A percentile compares a stretch with the other conserved stretches of the same genome.
Evolutionary conservation across 1,140 invertebrate species (phyloP).

Genomic region (Argopecten irradians): DNA sequence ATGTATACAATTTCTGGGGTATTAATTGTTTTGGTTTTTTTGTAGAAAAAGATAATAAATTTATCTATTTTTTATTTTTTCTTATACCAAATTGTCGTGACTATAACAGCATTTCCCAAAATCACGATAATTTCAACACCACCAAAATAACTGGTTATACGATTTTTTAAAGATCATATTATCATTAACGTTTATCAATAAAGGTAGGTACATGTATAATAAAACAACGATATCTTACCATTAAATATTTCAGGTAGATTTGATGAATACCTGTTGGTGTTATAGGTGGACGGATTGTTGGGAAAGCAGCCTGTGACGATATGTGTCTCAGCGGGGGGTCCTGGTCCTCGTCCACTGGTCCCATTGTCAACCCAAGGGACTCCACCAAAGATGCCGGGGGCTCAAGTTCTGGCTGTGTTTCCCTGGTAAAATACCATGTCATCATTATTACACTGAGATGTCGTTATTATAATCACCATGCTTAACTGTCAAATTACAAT

Average conservation of each 20-base stretch:
- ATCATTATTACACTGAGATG: background rate
- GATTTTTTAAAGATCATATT: background rate
- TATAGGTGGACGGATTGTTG: conserved; percentile 64
- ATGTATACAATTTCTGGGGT: too few relatives aligned
- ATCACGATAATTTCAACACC: too few relatives aligned
- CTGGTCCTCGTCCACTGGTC: conserved; percentile 61
- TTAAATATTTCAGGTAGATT: too few relatives aligned
- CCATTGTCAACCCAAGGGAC: conserved; percentile 60
- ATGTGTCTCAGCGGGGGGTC: conserved; percentile 64
- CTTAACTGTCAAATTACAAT: too few relatives aligned
- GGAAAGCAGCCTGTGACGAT: conserved; percentile 66
- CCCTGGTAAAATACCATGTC: conserved; percentile 29
- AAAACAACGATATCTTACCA: too few relatives aligned
- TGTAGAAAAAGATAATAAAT: too few relatives aligned
- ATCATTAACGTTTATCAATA: background rate
- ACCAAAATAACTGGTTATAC: background rate
- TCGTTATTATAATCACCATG: too few relatives aligned
- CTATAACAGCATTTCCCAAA: too few relatives aligned
- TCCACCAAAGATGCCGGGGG: conserved; percentile 55
- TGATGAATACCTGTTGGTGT: conserved; percentile 27
- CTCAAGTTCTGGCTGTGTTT: conserved; percentile 49
- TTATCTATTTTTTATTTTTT: too few relatives aligned
- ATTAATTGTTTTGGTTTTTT: too few relatives aligned
- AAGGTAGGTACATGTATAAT: background rate
- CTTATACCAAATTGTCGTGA: too few relatives aligned